A percentile compares a stretch with the other conserved stretches of the same genome.
Evolutionary conservation across 2,797 vertebrate genomes (phyloP).

Genomic region (Enoplosus armatus): DNA sequence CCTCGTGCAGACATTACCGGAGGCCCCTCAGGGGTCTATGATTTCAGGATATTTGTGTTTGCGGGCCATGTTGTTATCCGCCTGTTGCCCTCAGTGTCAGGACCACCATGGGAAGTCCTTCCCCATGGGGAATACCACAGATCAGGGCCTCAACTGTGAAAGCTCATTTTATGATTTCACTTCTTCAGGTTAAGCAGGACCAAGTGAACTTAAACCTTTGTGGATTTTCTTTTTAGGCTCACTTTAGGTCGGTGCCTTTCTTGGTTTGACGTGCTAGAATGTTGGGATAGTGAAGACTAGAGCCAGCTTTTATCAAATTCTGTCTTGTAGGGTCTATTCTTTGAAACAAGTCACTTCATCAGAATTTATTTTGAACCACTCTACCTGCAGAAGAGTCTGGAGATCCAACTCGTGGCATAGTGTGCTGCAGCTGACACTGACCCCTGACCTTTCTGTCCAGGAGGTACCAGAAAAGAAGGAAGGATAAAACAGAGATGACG

Average conservation of each 20-base stretch:
- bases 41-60: slow-evolving; percentile 78
- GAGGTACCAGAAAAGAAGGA: neutral
- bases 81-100: slow-evolving; percentile 66
- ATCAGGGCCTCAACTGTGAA: slow-evolving; percentile 26
- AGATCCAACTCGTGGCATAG: neutral
- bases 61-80: slow-evolving; percentile 49
- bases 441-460: slow-evolving; percentile 10
- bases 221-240: neutral
- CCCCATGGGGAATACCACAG: slow-evolving; percentile 40
- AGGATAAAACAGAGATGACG: neutral
- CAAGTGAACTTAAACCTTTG: neutral
- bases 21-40: slow-evolving; percentile 58
- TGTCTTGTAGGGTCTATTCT: neutral
- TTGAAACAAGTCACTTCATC: slow-evolving; percentile 4
- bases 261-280: neutral
- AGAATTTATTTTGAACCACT: neutral
- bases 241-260: neutral
- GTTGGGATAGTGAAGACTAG: neutral
- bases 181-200: slow-evolving; percentile 25
- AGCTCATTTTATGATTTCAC: slow-evolving; percentile 43
- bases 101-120: slow-evolving; percentile 71
- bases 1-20: slow-evolving; percentile 34
- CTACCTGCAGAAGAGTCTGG: neutral
- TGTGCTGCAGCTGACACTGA: neutral
- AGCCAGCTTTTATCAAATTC: neutral